Evolutionary conservation across 2,113 vertebrate genomes (phyloP).

Genomic region (Amia ocellicauda): DNA sequence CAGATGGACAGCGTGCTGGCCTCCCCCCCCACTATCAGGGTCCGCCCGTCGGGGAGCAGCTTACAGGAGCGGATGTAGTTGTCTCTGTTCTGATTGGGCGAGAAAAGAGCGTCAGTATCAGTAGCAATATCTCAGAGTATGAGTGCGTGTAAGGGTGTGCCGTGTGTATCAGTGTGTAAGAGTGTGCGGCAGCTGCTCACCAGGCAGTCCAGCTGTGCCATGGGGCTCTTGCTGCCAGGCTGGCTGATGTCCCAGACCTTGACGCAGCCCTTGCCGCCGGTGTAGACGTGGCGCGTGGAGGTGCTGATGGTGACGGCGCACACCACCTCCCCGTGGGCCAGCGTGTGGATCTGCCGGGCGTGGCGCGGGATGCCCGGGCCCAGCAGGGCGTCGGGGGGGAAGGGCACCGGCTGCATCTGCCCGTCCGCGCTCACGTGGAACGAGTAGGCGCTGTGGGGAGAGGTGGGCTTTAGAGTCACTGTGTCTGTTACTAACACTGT

Average conservation of each 20-base stretch:
- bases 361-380: conserved; percentile 78
- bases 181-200: conserved; percentile 51
- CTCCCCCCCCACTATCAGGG: conserved; percentile 71
- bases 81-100: conserved; percentile 66
- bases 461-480: too few species aligned
- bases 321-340: conserved; percentile 84
- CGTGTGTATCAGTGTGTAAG: too few species aligned
- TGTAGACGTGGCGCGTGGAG: conserved; percentile 83
- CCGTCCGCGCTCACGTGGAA: conserved; percentile 83
- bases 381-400: conserved; percentile 75
- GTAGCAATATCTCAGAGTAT: too few species aligned
- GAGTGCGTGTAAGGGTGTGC: too few species aligned
- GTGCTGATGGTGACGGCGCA: conserved; percentile 91
- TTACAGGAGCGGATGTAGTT: conserved; percentile 81
- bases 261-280: conserved; percentile 83
- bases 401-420: conserved; percentile 90
- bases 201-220: conserved; percentile 82
- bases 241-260: conserved; percentile 93
- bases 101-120: not conserved
- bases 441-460: conserved; percentile 66
- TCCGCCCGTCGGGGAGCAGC: conserved; percentile 72
- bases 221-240: conserved; percentile 78
- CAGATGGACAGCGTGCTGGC: conserved; percentile 77
- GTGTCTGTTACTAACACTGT: too few species aligned
- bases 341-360: conserved; percentile 78